Evolutionary conservation across 2,797 vertebrate species (phyloP), one percentile per base, ranked within the genome.

Genomic region (Eulemur coronatus): DNA sequence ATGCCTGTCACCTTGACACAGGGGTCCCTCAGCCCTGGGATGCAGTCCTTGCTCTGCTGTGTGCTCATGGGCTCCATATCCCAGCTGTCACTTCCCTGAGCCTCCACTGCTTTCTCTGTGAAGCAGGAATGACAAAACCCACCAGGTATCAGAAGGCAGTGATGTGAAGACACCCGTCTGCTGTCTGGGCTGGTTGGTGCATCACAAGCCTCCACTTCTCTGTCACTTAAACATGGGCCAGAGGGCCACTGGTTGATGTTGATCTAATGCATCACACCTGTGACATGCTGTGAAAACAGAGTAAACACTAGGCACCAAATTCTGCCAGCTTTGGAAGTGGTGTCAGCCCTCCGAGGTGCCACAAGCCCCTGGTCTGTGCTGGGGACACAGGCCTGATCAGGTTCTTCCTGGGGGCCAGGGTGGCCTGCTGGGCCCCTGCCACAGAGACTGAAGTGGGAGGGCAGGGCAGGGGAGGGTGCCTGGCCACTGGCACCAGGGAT

Each of bases 391-490:
- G 18, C 35, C 48, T 65, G 59, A 46, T 55, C 72, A 14, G 0
- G 43, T 12, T 57, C 17, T 8, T 35, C 8, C 30, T 22, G 10
- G 33, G 14, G 18, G 30, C 24, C 89, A 61, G 13, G 55, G 55
- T 12, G 0, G 84, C 65, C 48, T 3, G 8, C 10, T 0, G 4
- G n/a, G 30, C 13, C 12, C 93, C 84, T 57, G 55, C 41, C 22
- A 59, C 28, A 84, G n/a, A 76, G 46, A 72, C 18, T 33, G 52
- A 89, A 24, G 33, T 6, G 26, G 28, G 13, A 43, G 35, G 48
- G 22, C 1, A 3, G 18, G 11, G 61, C 5, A 6, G 3, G 9
- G 9, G 12, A 4, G n/a, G 35, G 10, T 0, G 0, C 28, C 35
- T 15, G 41, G 48, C 55, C 30, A 30, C 8, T 3, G 4, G 57